Percentiles rank a stretch among this genome's conserved stretches.
These are phyloP conservation scores for Callitettix versicolor DNA, from an alignment of 1,140 invertebrate species.

Conservation along the genomic window DNA sequence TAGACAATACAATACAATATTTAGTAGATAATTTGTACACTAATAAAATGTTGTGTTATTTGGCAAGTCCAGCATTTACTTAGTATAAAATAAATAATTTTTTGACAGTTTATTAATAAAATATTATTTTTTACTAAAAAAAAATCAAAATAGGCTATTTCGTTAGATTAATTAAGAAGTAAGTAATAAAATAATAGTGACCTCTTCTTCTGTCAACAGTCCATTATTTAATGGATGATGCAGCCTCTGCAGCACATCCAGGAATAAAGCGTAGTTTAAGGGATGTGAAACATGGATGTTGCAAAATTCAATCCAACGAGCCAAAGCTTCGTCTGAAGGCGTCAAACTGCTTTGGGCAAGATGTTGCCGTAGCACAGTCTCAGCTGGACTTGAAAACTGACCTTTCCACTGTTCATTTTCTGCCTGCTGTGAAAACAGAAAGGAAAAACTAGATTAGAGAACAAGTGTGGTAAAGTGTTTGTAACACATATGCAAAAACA, in stretches of 20 bases:
- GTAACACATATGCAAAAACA: too few species aligned
- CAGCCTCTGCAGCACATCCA: constrained; percentile 51
- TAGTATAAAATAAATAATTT: background rate
- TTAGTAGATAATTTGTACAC: background rate
- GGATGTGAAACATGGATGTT: constrained; percentile 63
- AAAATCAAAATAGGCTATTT: background rate
- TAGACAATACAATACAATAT: background rate
- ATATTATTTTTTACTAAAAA: background rate
- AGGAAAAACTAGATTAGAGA: background rate
- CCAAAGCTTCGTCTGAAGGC: constrained; percentile 48
- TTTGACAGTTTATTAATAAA: background rate
- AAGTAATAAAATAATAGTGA: constrained; percentile 22
- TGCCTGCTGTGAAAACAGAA: constrained; percentile 36
- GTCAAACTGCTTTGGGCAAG: constrained; percentile 80
- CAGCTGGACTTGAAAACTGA: constrained; percentile 66
- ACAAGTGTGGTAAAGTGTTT: background rate
- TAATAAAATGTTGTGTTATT: background rate
- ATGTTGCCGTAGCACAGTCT: constrained; percentile 81
- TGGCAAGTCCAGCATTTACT: background rate
- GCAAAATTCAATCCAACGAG: constrained; percentile 65
- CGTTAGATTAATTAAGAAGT: background rate
- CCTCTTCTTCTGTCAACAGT: constrained; percentile 54
- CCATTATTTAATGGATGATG: constrained; percentile 49
- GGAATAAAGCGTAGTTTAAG: constrained; percentile 62
- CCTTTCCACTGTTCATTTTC: constrained; percentile 76